These are phyloP conservation scores for Sorex araneus DNA, from an alignment of 2,113 vertebrate genomes.

Conservation along the genomic window DNA sequence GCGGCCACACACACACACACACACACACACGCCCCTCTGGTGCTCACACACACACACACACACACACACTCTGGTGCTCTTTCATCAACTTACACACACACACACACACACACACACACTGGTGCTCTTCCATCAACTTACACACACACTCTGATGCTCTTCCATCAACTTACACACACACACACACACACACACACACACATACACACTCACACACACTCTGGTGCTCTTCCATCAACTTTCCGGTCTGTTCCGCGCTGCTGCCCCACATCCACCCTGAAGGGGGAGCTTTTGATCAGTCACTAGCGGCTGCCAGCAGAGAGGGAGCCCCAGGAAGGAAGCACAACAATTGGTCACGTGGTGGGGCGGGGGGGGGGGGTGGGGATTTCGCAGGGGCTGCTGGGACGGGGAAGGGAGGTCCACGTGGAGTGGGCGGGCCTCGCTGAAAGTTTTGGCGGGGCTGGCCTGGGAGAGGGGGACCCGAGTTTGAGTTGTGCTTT, in stretches of 20 bases:
- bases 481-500: conserved; percentile 35
- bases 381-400: conserved; percentile 68
- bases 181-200: too few relatives aligned
- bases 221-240: not conserved
- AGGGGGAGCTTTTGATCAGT: conserved; percentile 75
- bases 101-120: too few relatives aligned
- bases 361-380: not conserved
- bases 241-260: conserved; percentile 13
- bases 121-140: not conserved
- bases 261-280: conserved; percentile 70
- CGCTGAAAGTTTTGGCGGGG: conserved; percentile 81
- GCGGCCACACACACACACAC: not conserved
- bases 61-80: not conserved
- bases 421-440: conserved; percentile 80
- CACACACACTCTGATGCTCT: too few relatives aligned
- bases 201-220: too few relatives aligned
- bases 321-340: conserved; percentile 66
- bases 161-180: too few relatives aligned
- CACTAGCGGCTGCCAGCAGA: conserved; percentile 30
- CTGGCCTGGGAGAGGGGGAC: conserved; percentile 24
- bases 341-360: conserved; percentile 79
- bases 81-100: not conserved
- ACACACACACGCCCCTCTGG: too few relatives aligned
- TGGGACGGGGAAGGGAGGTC: conserved; percentile 81
- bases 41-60: too few relatives aligned